Conservation (phyloP, 2,888 invertebrate species). For the Ochropleura leucogaster region DNA sequence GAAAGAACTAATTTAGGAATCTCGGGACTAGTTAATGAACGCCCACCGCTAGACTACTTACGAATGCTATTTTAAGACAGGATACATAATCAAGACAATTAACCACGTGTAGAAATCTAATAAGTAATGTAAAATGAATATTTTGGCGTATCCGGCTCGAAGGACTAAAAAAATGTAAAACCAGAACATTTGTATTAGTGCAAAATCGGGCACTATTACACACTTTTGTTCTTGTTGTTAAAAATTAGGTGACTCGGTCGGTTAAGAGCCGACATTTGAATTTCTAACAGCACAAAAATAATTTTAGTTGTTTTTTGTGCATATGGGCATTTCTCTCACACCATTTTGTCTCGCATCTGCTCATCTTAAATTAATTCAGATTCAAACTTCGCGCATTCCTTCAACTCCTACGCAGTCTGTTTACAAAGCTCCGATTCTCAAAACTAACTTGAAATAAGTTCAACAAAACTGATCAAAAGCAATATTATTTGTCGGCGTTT, state of each 20-base stretch:
- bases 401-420: slow-evolving; percentile 50
- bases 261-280: background rate
- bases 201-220: background rate
- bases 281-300: background rate
- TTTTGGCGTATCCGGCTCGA: slow-evolving; percentile 18
- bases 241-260: background rate
- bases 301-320: background rate
- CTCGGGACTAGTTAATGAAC: slow-evolving; percentile 15
- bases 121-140: slow-evolving; percentile 18
- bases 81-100: slow-evolving; percentile 19
- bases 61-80: slow-evolving; percentile 38
- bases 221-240: too few species aligned
- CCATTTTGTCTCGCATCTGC: slow-evolving; percentile 10
- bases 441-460: slow-evolving; percentile 58
- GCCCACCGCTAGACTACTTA: slow-evolving; percentile 15
- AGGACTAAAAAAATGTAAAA: background rate
- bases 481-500: slow-evolving; percentile 51
- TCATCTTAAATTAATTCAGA: slow-evolving; percentile 23
- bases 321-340: background rate
- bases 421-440: slow-evolving; percentile 48
- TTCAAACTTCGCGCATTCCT: slow-evolving; percentile 43
- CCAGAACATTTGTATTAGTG: background rate
- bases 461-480: slow-evolving; percentile 61
- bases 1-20: slow-evolving; percentile 8
- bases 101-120: background rate